Evolutionary conservation across 2,113 vertebrate genomes (phyloP), one percentile per base, ranked within the genome.

Genomic region (Astur gentilis): DNA sequence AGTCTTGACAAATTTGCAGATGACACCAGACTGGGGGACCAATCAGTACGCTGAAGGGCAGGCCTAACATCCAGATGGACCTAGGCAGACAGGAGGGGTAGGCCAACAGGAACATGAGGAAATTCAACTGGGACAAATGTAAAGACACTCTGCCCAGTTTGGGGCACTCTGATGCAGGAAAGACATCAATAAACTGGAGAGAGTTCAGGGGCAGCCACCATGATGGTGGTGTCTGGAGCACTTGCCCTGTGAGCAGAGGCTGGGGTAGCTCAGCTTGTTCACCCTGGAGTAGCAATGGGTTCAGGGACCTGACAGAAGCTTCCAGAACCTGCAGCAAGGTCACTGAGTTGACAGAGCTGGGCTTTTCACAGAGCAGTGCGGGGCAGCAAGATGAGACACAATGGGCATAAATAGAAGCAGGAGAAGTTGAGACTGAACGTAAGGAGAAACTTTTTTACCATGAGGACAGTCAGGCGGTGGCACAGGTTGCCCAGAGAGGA

Each of bases 381-480:
- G 13, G 14, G 10, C 18, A 10, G 14, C 36, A 52, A 58, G 50
- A 22, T 45, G 22, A 58, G n/a, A 58, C 11, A 34, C 11, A 52
- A 15, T 4, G 4, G 12, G 25, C 13, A 62, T 40, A 67, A 54
- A 20, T 1, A 72, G 17, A 80, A 83, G 67, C 5, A 67, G 12
- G 8, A 57, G 8, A 81, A n/a, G 22, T 23, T 72, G 38, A 80
- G 18, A 44, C 3, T 87, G 31, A 14, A n/a, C 16, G 13, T 49
- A 52, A 58, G 13, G 21, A 89, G 13, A 80, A 57, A 83, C 5
- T 7, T 83, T 83, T 69, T 67, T 42, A 40, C 47, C 26, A 23
- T 15, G 2, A 78, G 4, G 9, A 47, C 7, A 62, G 45, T 20
- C 31, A 57, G 21, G 18, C 10, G 0, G 3, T 27, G 7, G 11